Conservation (phyloP, 1,140 invertebrate genomes). For the Saccostrea glomerata region DNA sequence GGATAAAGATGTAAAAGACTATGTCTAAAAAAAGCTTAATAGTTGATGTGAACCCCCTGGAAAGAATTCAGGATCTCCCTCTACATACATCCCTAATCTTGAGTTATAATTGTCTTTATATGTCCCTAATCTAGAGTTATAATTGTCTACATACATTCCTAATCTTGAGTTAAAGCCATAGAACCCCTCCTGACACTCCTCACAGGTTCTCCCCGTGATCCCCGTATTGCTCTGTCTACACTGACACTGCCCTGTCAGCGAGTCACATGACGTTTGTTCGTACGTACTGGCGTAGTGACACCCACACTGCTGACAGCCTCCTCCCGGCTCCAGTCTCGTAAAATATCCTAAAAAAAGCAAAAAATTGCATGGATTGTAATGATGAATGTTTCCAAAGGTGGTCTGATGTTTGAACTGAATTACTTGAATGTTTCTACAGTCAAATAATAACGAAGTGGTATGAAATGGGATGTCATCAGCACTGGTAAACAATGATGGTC, state of each 20-base stretch:
- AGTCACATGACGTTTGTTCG: conserved; percentile 84
- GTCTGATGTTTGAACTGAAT: no score
- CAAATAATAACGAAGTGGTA: no score
- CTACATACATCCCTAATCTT: conserved; percentile 57
- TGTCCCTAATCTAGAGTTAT: no score
- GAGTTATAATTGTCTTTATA: conserved; percentile 5
- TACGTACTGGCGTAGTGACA: conserved; percentile 92
- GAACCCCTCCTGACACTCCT: conserved; percentile 69
- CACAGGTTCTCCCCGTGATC: conserved; percentile 71
- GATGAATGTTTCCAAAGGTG: no score
- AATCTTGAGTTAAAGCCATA: conserved; percentile 60
- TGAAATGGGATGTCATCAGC: no score
- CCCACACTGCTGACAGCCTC: conserved; percentile 84
- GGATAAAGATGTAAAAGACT: no score
- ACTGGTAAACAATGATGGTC: no score
- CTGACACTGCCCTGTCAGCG: conserved; percentile 94
- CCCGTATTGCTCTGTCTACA: conserved; percentile 79
- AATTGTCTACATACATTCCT: no score
- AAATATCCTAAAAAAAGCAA: conserved; percentile 87
- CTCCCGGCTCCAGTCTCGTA: conserved; percentile 72
- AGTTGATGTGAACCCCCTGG: no score
- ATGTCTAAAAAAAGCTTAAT: no score
- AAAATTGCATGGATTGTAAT: not conserved
- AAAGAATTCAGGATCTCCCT: no score
- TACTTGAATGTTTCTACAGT: no score